These are phyloP conservation scores for Cynocephalus volans DNA, from an alignment of 2,113 vertebrate species.

Conservation along the genomic window DNA sequence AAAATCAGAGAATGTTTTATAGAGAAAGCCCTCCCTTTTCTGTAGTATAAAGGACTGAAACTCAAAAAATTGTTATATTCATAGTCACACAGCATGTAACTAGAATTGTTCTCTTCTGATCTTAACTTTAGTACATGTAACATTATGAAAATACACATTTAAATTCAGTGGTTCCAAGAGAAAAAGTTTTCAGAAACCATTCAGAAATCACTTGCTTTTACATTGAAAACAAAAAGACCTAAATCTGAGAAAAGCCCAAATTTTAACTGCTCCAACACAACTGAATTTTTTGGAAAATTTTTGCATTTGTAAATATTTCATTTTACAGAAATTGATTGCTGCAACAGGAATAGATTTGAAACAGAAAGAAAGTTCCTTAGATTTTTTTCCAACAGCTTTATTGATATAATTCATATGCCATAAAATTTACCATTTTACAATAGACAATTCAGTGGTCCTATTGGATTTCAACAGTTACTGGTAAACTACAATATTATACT, in stretches of 20 bases:
- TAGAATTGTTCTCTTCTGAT: slow-evolving; percentile 13
- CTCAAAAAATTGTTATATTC: slow-evolving; percentile 39
- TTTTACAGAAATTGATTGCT: background rate
- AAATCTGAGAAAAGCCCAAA: background rate
- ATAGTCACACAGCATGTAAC: background rate
- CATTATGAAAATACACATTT: background rate
- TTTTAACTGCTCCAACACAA: background rate
- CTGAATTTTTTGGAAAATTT: background rate
- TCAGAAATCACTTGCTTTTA: background rate
- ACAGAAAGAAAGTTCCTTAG: background rate
- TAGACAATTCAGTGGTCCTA: background rate
- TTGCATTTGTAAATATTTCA: slow-evolving; percentile 20
- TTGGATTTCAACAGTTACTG: background rate
- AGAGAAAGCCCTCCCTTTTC: background rate
- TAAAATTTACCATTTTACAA: background rate
- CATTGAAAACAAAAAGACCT: background rate
- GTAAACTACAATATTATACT: background rate
- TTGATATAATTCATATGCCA: background rate
- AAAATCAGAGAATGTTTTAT: slow-evolving; percentile 11
- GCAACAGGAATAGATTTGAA: background rate
- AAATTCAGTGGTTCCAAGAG: background rate
- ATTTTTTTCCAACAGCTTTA: background rate
- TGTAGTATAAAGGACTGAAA: background rate
- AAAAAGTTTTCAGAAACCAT: background rate
- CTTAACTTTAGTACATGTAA: background rate